Base-by-base conservation (phyloP, 1,140 invertebrate species). In the Orchesella cincta region DNA sequence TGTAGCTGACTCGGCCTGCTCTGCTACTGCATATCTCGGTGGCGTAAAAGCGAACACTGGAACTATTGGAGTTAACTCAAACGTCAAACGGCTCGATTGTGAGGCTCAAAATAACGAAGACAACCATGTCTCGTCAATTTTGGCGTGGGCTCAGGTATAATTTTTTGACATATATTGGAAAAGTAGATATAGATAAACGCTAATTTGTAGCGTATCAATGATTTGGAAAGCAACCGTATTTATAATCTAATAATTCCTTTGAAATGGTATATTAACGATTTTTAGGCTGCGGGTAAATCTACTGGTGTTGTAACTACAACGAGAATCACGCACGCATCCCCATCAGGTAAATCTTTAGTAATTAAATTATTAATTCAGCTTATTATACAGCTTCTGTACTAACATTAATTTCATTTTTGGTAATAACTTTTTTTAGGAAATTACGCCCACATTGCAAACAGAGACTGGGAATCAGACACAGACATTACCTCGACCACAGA, bases 401-500 rank as follows among this genome's bases (percentile, higher is more conserved):
- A n/a, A n/a, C n/a, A n/a, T n/a, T n/a, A n/a, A 51, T 51, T 12
- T 51, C 8, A 51, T 51, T 51, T 51, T 51, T 51, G 8, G 39
- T 51, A 51, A 51, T 51, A 51, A 12, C 39, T 87, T 87, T 16
- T 85, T n/a, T n/a, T 86, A 1, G 85, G 85, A 12, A 82, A 83
- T 20, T 85, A 83, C 67, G 83, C 83, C n/a, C 83, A 84, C 78
- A 81, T 79, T 12, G 80, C 83, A 23, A 39, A 81, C 23, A 77
- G 83, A 29, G 78, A 84, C 75, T 85, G 84, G 84, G 84, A 85
- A 78, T 77, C 39, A 33, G 84, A 85, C 35, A 62, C 35, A 20
- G 54, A 70, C 0, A 33, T 82, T 20, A 77, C 84, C 95, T 67
- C 86, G 93, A 46, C 91, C 93, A 78, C 89, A 91, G 18, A 74